phyloP scores from a whole-genome alignment of 2,113 vertebrate genomes.

The Beaufortia kweichowensis region DNA sequence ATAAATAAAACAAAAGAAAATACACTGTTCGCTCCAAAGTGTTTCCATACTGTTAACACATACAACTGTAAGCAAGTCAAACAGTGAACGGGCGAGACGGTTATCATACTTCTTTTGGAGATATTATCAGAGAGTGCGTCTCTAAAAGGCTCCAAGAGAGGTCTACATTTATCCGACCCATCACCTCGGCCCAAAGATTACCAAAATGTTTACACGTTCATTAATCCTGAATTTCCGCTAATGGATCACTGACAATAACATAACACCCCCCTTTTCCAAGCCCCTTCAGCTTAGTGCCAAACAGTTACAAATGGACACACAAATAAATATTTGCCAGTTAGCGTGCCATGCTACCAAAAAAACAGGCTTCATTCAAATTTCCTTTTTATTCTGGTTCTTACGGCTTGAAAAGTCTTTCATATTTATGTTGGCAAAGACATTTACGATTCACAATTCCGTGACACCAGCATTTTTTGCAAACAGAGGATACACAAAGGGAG shows the following conservation, averaged over 20 bases:
- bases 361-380: constrained; percentile 42
- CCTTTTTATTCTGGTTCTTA: constrained; percentile 21
- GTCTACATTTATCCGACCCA: constrained; percentile 61
- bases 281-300: constrained; percentile 49
- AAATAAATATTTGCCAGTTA: constrained; percentile 9
- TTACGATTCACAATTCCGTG: constrained; percentile 46
- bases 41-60: constrained; percentile 48
- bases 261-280: constrained; percentile 50
- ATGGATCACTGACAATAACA: constrained; percentile 71
- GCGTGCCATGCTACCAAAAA: constrained; percentile 33
- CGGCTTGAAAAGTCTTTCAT: constrained; percentile 25
- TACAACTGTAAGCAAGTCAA: constrained; percentile 45
- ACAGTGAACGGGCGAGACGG: constrained; percentile 48
- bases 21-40: constrained; percentile 11
- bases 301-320: constrained; percentile 41
- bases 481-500: constrained; percentile 35
- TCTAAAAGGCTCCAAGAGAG: constrained; percentile 63
- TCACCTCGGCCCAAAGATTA: constrained; percentile 66
- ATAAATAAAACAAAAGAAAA: constrained; percentile 52
- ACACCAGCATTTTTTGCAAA: constrained; percentile 36
- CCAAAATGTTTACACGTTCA: constrained; percentile 69
- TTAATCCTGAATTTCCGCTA: constrained; percentile 72
- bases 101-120: constrained; percentile 44
- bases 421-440: constrained; percentile 40
- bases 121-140: constrained; percentile 44